Percentiles rank a stretch among this genome's conserved stretches.
These are phyloP conservation scores for Astyanax mexicanus DNA, from an alignment of 2,797 vertebrate genomes.

Conservation along the genomic window DNA sequence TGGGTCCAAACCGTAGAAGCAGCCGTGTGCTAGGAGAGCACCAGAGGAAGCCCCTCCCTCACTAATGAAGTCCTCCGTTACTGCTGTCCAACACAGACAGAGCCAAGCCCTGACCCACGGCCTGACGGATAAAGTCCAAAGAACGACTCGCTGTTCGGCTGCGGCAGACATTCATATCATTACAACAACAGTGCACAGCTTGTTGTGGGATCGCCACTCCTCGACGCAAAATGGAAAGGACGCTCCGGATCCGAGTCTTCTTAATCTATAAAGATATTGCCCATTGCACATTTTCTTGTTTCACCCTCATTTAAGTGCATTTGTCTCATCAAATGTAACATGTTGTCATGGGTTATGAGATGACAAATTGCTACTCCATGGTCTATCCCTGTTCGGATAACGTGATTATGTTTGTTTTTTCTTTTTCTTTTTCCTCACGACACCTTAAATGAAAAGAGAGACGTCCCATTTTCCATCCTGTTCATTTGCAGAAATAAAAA, in stretches of 20 bases:
- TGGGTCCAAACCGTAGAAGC: slow-evolving; percentile 37
- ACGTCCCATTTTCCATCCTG: slow-evolving; percentile 55
- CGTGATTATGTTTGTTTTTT: slow-evolving; percentile 22
- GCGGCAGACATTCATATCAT: slow-evolving; percentile 37
- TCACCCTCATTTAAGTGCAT: slow-evolving; percentile 54
- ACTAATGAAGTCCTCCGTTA: slow-evolving; percentile 29
- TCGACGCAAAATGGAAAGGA: slow-evolving; percentile 40
- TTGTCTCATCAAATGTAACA: slow-evolving; percentile 44
- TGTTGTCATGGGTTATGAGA: slow-evolving; percentile 29
- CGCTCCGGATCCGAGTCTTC: slow-evolving; percentile 28
- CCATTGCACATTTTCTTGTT: slow-evolving; percentile 43
- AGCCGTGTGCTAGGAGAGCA: slow-evolving; percentile 31
- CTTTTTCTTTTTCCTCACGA: no score
- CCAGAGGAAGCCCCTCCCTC: slow-evolving; percentile 29
- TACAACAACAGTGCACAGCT: slow-evolving; percentile 45
- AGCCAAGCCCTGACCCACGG: slow-evolving; percentile 5
- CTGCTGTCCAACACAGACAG: slow-evolving; percentile 40
- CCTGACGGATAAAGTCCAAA: slow-evolving; percentile 24
- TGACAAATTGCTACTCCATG: slow-evolving; percentile 29
- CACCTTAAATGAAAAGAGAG: neutral
- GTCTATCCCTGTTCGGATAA: slow-evolving; percentile 29
- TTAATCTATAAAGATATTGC: slow-evolving; percentile 35
- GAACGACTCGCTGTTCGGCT: slow-evolving; percentile 41
- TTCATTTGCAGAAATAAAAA: slow-evolving; percentile 44
- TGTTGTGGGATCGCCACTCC: slow-evolving; percentile 23